Conservation (phyloP, 2,888 invertebrate genomes). For the Luffia ferchaultella region DNA sequence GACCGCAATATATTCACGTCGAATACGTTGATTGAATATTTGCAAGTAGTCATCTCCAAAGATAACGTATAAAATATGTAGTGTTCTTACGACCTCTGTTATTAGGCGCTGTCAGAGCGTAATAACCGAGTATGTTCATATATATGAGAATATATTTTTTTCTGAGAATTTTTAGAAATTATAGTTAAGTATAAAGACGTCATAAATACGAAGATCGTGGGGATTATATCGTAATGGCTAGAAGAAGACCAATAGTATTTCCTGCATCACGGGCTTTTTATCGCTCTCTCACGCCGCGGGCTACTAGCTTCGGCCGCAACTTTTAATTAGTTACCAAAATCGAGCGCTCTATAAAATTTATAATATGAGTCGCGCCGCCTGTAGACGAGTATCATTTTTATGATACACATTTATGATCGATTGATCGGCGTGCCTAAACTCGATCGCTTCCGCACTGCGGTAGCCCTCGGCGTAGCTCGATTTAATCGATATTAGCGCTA, state of each 20-base stretch:
- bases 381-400: conserved; percentile 24
- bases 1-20: conserved; percentile 38
- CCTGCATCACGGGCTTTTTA: background rate
- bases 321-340: conserved; percentile 60
- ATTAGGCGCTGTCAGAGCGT: background rate
- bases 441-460: conserved; percentile 47
- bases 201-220: background rate
- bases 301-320: conserved; percentile 46
- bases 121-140: background rate
- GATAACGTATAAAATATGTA: background rate
- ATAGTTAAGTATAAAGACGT: background rate
- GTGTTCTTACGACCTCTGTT: background rate
- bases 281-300: conserved; percentile 52
- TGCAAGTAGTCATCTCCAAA: background rate
- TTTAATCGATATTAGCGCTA: too few relatives aligned
- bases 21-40: conserved; percentile 12
- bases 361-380: conserved; percentile 25
- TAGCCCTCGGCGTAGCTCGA: background rate
- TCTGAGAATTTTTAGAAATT: background rate
- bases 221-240: background rate
- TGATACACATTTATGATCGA: conserved; percentile 45
- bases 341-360: conserved; percentile 55
- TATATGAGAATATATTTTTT: background rate
- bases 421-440: conserved; percentile 41
- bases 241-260: background rate